phyloP scores from a whole-genome alignment of 2,888 invertebrate genomes.

The Ormyrus labotus region DNA sequence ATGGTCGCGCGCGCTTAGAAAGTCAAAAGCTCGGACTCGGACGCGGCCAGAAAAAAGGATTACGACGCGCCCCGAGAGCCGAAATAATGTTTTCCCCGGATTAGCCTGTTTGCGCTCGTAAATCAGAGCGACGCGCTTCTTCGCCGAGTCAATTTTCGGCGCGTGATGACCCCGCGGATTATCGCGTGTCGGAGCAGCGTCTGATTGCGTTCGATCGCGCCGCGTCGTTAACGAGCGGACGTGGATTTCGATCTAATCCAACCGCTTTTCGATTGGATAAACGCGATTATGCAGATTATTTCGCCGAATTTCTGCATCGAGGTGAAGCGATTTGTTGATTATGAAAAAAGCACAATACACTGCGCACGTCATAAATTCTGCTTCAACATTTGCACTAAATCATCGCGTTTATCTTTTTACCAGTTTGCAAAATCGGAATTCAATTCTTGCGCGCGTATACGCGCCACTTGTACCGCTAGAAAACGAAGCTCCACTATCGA shows the following conservation, averaged over 20 bases:
- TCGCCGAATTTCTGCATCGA: too few species aligned
- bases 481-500: too few species aligned
- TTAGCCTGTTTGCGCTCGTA: background rate
- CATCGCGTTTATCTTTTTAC: too few species aligned
- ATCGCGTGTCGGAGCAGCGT: background rate
- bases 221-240: constrained; percentile 7
- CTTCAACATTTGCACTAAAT: too few species aligned
- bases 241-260: constrained; percentile 17
- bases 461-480: too few species aligned
- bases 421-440: too few species aligned
- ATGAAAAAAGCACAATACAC: too few species aligned
- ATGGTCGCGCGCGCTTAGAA: background rate
- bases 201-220: background rate
- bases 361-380: too few species aligned
- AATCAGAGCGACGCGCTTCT: background rate
- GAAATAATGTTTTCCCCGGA: background rate
- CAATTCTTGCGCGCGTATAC: too few species aligned
- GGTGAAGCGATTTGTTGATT: too few species aligned
- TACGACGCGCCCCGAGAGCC: background rate
- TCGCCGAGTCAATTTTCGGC: background rate
- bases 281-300: too few species aligned
- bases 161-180: background rate
- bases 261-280: background rate
- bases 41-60: background rate
- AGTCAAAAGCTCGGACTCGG: too few species aligned